These are phyloP conservation scores for Fregata magnificens DNA, from an alignment of 2,113 vertebrate species.

Conservation along the genomic window DNA sequence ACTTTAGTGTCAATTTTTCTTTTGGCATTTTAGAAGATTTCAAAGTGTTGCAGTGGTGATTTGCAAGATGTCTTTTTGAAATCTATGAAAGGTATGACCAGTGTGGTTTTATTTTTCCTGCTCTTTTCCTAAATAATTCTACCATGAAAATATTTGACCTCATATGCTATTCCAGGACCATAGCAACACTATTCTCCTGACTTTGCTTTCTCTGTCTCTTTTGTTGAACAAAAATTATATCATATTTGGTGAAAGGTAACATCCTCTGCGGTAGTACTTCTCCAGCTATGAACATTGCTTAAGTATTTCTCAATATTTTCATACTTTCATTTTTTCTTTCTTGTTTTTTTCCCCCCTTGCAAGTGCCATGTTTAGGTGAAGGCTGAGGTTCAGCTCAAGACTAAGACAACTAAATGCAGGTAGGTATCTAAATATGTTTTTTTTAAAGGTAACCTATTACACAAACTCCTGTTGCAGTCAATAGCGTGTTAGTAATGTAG, in stretches of 20 bases:
- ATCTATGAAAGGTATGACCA: neutral
- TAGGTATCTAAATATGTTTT: neutral
- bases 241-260: neutral
- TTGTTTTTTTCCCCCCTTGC: accelerated
- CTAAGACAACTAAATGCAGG: neutral
- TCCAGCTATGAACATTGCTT: neutral
- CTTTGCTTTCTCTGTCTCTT: neutral
- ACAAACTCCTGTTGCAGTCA: neutral
- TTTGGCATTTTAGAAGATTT: neutral
- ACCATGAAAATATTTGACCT: neutral
- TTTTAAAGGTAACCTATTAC: neutral
- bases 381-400: neutral
- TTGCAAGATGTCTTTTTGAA: neutral
- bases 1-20: neutral
- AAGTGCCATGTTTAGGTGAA: neutral
- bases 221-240: neutral
- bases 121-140: neutral
- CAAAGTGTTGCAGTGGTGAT: neutral
- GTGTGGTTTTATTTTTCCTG: neutral
- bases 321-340: neutral
- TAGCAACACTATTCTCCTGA: neutral
- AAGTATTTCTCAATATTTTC: neutral
- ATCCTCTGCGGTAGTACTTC: neutral
- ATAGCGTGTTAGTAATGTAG: too few species aligned
- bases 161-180: neutral